Evolutionary conservation across 2,113 vertebrate genomes (phyloP), one percentile per base, ranked within the genome.

Genomic region (Numenius arquata): DNA sequence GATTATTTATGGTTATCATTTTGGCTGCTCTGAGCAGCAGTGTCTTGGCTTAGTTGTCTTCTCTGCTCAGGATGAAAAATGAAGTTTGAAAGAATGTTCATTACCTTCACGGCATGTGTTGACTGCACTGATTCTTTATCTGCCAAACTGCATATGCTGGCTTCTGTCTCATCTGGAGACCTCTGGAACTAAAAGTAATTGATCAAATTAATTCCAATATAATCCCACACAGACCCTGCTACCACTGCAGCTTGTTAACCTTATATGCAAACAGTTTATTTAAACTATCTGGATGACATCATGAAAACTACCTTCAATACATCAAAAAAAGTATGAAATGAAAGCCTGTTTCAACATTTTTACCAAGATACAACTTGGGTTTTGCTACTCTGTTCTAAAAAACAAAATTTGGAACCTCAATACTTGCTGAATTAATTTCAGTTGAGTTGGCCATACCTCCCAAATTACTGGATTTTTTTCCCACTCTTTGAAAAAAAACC

Each of bases 11-110:
- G 80, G 87, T 97, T 98, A 98, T 98, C 96, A 96, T 97, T 96
- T 95, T 97, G 93, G 90, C 97, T 96, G 79, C 92, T 97, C 91
- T 89, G 94, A 97, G 90, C 74, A 93, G 81, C 94, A 93, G 76
- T 95, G 92, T 94, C 97, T 98, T 96, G 97, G 93, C 97, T 98
- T 96, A 94, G 96, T 96, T 97, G 96, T 96, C 96, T 97, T 90
- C 88, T 96, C 83, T 89, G 73, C n/a, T 88, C 74, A 84, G 91
- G 92, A 97, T 98, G 97, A 98, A 98, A 98, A 98, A 98, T 98
- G 97, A 98, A 98, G 97, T 98, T 97, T 97, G 96, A 98, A 98
- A 96, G 98, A 98, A 97, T 98, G 98, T 98, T 98, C 98, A 97
- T 98, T 98, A 98, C 97, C 94, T 97, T 97, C 95, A 97, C 40